Evolutionary conservation across 2,113 vertebrate species (phyloP).

Genomic region (Myanophis thanlyinensis): DNA sequence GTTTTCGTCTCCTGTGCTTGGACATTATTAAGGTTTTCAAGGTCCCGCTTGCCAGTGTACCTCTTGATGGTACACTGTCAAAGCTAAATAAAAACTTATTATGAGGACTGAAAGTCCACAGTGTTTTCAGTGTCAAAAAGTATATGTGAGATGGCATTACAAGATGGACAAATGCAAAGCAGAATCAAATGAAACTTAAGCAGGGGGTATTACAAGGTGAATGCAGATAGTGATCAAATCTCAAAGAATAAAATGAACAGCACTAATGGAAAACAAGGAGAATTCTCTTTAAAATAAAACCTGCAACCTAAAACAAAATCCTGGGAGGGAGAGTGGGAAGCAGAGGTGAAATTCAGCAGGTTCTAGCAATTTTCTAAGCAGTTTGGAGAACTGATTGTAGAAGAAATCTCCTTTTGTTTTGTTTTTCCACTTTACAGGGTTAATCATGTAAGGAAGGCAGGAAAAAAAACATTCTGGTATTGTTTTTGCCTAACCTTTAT

Average conservation of each 20-base stretch:
- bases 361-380: no score
- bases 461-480: no score
- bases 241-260: neutral
- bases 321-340: neutral
- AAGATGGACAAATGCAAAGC: neutral
- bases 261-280: neutral
- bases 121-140: neutral
- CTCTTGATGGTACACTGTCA: accelerated
- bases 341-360: no score
- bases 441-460: no score
- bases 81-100: neutral
- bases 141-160: neutral
- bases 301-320: neutral
- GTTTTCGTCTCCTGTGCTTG: neutral
- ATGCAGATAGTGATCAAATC: neutral
- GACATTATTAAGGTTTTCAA: neutral
- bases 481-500: no score
- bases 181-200: neutral
- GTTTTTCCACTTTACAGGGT: no score
- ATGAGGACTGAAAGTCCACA: neutral
- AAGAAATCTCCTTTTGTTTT: no score
- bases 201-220: neutral
- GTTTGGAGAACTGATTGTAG: no score
- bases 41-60: neutral
- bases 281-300: neutral